phyloP scores from a whole-genome alignment of 2,797 vertebrate species.

The Anolis apletophallus region DNA sequence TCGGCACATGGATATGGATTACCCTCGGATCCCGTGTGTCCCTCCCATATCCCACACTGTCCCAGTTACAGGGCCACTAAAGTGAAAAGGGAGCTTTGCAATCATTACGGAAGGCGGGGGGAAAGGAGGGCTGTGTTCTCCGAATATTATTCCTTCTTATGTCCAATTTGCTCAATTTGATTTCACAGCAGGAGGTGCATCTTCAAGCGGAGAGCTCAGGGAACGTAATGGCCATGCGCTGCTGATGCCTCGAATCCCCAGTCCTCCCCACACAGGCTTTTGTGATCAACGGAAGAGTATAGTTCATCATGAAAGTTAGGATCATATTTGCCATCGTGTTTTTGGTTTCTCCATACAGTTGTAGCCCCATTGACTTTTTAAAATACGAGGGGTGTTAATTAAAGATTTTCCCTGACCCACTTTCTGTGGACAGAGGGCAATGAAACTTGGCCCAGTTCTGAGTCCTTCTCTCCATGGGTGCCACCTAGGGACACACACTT shows the following conservation, averaged over 20 bases:
- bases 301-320: too few species aligned
- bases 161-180: not conserved
- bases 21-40: conserved; percentile 20
- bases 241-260: not conserved
- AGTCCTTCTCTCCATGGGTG: too few species aligned
- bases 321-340: too few species aligned
- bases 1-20: conserved; percentile 39
- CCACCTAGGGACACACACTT: too few species aligned
- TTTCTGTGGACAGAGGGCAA: too few species aligned
- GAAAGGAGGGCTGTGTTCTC: not conserved
- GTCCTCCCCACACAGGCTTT: not conserved
- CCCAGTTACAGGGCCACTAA: not conserved
- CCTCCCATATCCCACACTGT: conserved; percentile 2
- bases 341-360: too few species aligned
- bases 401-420: too few species aligned
- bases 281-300: too few species aligned
- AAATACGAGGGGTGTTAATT: too few species aligned
- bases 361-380: too few species aligned
- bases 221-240: not conserved
- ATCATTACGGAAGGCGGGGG: not conserved
- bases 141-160: not conserved
- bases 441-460: too few species aligned
- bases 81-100: not conserved
- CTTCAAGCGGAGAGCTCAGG: not conserved
- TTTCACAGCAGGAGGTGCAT: not conserved